Evolutionary conservation across 2,888 invertebrate species (phyloP).

Genomic region (Ochropacha duplaris): DNA sequence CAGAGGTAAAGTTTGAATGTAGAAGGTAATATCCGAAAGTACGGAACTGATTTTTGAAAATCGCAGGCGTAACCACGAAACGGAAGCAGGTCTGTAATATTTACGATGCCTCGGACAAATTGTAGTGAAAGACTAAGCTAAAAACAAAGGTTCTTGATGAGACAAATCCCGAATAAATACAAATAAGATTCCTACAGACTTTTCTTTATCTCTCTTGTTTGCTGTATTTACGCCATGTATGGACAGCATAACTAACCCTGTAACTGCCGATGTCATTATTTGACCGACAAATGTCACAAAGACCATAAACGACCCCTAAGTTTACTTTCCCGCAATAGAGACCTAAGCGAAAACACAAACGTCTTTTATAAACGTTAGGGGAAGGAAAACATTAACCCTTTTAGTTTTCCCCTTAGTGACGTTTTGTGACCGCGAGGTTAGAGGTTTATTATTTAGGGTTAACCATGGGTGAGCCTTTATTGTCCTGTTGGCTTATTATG

Average conservation of each 20-base stretch:
- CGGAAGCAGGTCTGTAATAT: no score
- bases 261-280: neutral
- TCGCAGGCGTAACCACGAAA: no score
- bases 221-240: neutral
- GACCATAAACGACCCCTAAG: neutral
- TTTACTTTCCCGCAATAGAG: constrained; percentile 8
- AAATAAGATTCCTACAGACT: neutral
- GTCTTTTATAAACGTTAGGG: constrained; percentile 15
- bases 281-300: neutral
- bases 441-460: constrained; percentile 32
- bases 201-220: neutral
- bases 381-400: constrained; percentile 37
- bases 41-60: no score
- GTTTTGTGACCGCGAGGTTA: constrained; percentile 22
- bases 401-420: constrained; percentile 41
- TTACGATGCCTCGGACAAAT: no score
- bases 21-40: no score
- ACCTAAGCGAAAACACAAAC: constrained; percentile 10
- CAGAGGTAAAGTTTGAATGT: no score
- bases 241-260: neutral
- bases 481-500: constrained; percentile 4
- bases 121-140: neutral
- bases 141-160: neutral
- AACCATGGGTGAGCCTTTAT: constrained; percentile 25
- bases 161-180: neutral